These are phyloP conservation scores for Propsilocerus akamusi DNA, from an alignment of 1,140 invertebrate genomes.

Conservation along the genomic window DNA sequence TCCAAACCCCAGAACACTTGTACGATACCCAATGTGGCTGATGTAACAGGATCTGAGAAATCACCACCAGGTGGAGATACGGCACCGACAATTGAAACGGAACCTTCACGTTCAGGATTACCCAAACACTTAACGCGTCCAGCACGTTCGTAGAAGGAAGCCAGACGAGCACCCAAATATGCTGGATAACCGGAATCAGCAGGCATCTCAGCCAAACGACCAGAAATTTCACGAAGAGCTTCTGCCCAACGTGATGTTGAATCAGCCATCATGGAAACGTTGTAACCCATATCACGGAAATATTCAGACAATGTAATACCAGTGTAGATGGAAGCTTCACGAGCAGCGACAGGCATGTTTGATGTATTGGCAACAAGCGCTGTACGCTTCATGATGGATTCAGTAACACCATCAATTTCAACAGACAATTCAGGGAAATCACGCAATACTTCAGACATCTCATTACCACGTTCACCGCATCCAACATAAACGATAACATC, in stretches of 20 bases:
- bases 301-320: slow-evolving; percentile 97
- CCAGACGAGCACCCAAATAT: slow-evolving; percentile 91
- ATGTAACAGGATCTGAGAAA: slow-evolving; percentile 99
- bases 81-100: slow-evolving; percentile 98
- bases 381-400: slow-evolving; percentile 99
- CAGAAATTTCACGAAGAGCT: slow-evolving; percentile 98
- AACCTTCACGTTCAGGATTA: slow-evolving; percentile 93
- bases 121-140: slow-evolving; percentile 95
- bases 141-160: slow-evolving; percentile 98
- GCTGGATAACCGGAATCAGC: slow-evolving; percentile 98
- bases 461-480: slow-evolving; percentile 90
- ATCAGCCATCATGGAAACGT: slow-evolving; percentile 99
- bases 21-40: slow-evolving; percentile 96
- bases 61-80: slow-evolving; percentile 99
- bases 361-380: slow-evolving; percentile 98
- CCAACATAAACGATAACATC: slow-evolving; percentile 99
- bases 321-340: slow-evolving; percentile 97
- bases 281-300: slow-evolving; percentile 99
- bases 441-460: slow-evolving; percentile 80
- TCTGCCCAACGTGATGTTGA: slow-evolving; percentile 99
- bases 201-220: slow-evolving; percentile 99
- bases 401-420: slow-evolving; percentile 89
- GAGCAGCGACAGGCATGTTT: slow-evolving; percentile 99
- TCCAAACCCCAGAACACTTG: slow-evolving; percentile 99
- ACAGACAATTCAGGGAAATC: slow-evolving; percentile 97